Evolutionary conservation across 1,140 invertebrate genomes (phyloP), one percentile per base, ranked within the genome.

Genomic region (Heliconius himera): DNA sequence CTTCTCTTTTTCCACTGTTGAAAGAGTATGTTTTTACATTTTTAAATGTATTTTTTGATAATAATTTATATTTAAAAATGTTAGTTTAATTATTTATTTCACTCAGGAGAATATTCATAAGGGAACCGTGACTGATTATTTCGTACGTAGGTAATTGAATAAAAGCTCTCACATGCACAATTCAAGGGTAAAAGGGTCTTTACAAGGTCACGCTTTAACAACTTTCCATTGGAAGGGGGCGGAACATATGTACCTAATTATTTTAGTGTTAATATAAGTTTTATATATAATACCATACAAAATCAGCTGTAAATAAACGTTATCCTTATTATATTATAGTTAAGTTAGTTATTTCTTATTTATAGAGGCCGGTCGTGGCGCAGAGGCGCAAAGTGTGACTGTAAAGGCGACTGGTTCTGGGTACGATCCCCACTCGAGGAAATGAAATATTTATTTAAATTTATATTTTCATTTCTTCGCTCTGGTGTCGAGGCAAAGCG

Each of bases 111-210:
- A 66, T 66, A 66, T 26, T 66, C 60, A 66, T 60, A 9, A 60
- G 56, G 56, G n/a, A 60, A 66, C 60, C 11, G 11, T 66, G 60
- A 66, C 26, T 66, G 60, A 66, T 66, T 16, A 29, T 66, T 66
- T 22, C 2, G 56, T 0, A 66, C 0, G 60, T 18, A 66, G 60
- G 26, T 66, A 66, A 66, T 66, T 18, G 60, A 66, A 66, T 66
- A 66, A 66, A 66, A 66, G 60, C 60, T 66, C 29, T 13, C 60
- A 66, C 60, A 66, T 66, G 29, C 60, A 66, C 60, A 66, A 66
- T 66, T 66, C 60, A 66, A 66, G 60, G 60, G 60, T 66, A 66
- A 66, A 66, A 29, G 60, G 60, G 60, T 29, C 60, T 66, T 9
- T 29, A 66, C 13, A 29, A 66, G 60, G 60, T 66, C 60, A 66